Evolutionary conservation across 92 coral and sea anemone genomes (phyloP).

Genomic region (Scolanthus callimorphus): DNA sequence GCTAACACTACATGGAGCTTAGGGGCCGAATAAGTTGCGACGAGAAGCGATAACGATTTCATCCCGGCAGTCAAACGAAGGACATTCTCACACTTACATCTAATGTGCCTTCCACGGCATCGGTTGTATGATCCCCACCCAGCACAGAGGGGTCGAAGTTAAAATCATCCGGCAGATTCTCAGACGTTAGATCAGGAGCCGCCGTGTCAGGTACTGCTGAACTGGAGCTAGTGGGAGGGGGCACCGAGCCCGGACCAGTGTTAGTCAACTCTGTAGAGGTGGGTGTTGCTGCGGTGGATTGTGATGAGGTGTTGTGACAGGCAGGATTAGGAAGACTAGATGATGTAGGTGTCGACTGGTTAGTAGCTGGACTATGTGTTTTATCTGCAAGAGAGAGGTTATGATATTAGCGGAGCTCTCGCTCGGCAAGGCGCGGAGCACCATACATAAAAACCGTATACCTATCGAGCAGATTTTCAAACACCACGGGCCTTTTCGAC

Average conservation of each 20-base stretch:
- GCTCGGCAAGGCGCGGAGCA: too few relatives aligned
- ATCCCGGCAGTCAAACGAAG: too few relatives aligned
- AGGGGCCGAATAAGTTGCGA: too few relatives aligned
- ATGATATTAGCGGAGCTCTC: too few relatives aligned
- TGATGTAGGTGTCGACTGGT: slow-evolving; percentile 20
- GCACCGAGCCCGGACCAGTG: not conserved
- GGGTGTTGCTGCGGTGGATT: slow-evolving; percentile 21
- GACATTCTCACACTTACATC: slow-evolving; percentile 49
- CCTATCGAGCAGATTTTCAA: too few relatives aligned
- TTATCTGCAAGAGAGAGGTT: slow-evolving; percentile 5
- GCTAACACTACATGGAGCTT: too few relatives aligned
- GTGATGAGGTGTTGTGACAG: slow-evolving; percentile 24
- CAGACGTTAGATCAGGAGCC: slow-evolving; percentile 53
- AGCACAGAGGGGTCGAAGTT: slow-evolving; percentile 53
- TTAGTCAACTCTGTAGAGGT: not conserved
- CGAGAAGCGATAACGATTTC: too few relatives aligned
- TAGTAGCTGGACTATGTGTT: slow-evolving; percentile 25
- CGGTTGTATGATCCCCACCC: slow-evolving; percentile 53
- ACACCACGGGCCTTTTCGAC: too few relatives aligned
- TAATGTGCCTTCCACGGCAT: slow-evolving; percentile 72
- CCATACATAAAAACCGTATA: too few relatives aligned
- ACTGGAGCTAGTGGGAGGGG: not conserved
- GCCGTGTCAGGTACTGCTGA: not conserved
- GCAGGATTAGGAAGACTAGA: slow-evolving; percentile 13
- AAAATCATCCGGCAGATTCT: slow-evolving; percentile 66